These are phyloP conservation scores for Teleogryllus oceanicus DNA, from an alignment of 2,888 invertebrate species.

Conservation along the genomic window DNA sequence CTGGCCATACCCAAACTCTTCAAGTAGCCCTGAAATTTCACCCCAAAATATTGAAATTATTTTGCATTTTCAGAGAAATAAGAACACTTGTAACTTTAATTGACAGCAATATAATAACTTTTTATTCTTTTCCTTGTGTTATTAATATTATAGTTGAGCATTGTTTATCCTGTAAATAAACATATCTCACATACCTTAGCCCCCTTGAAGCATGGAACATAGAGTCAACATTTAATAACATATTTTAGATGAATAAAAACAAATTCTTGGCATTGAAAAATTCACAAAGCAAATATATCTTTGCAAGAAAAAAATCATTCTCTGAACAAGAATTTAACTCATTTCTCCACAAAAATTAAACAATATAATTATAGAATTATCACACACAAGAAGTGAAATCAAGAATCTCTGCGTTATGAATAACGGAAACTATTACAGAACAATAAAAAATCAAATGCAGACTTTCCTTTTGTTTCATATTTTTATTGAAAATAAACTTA, in stretches of 20 bases:
- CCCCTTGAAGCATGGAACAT: conserved; percentile 52
- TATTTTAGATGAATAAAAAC: background rate
- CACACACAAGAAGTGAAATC: too few relatives aligned
- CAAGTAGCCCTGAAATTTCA: conserved; percentile 70
- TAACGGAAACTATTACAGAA: too few relatives aligned
- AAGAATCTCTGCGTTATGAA: too few relatives aligned
- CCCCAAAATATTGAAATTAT: conserved; percentile 22
- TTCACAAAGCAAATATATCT: too few relatives aligned
- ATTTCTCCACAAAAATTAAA: too few relatives aligned
- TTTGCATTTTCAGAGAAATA: background rate
- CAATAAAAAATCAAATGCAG: too few relatives aligned
- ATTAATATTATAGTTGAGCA: background rate
- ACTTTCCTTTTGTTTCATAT: too few relatives aligned
- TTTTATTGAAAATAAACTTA: too few relatives aligned
- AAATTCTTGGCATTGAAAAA: conserved; percentile 32
- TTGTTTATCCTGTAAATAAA: background rate
- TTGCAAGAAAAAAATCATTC: too few relatives aligned
- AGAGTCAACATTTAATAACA: conserved; percentile 35
- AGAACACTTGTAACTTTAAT: background rate
- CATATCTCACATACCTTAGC: conserved; percentile 58
- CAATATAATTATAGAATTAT: too few relatives aligned
- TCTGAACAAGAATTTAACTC: too few relatives aligned
- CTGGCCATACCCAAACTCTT: conserved; percentile 92
- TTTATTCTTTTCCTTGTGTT: background rate
- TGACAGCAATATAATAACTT: background rate